phyloP scores from a whole-genome alignment of 2,888 invertebrate genomes.

The Tillus elongatus region DNA sequence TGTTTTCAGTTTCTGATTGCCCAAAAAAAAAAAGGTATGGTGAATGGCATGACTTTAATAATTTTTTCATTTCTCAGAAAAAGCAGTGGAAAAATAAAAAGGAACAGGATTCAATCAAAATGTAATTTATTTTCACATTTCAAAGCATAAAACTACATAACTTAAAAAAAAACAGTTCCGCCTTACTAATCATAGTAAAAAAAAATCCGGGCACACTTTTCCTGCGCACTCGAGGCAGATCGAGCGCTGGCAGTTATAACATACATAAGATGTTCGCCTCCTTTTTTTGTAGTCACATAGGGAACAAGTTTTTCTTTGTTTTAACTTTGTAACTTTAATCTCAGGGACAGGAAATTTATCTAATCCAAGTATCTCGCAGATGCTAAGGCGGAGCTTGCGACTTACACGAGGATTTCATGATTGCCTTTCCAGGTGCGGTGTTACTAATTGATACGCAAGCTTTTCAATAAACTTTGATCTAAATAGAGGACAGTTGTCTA shows the following conservation, averaged over 20 bases:
- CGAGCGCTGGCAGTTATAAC: neutral
- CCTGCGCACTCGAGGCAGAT: neutral
- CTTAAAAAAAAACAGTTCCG: no score
- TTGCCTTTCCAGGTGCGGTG: neutral
- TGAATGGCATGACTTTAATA: no score
- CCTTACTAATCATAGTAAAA: no score
- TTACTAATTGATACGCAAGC: constrained; percentile 1
- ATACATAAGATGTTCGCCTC: constrained; percentile 5
- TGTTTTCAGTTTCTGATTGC: no score
- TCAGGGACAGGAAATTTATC: neutral
- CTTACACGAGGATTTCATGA: constrained; percentile 1
- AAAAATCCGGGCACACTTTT: neutral
- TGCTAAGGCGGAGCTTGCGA: constrained; percentile 5
- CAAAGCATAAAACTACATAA: no score
- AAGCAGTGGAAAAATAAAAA: no score
- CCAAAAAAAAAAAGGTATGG: no score
- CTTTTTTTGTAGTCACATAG: constrained; percentile 5
- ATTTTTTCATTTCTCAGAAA: no score
- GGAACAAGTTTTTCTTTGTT: constrained; percentile 10
- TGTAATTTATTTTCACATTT: no score
- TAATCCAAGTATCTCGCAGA: constrained; percentile 6
- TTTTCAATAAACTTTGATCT: constrained; percentile 1
- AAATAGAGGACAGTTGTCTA: neutral
- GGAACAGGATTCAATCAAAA: no score
- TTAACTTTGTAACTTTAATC: constrained; percentile 1